These are phyloP conservation scores for Hyles lineata DNA, from an alignment of 2,888 invertebrate species.

Conservation along the genomic window DNA sequence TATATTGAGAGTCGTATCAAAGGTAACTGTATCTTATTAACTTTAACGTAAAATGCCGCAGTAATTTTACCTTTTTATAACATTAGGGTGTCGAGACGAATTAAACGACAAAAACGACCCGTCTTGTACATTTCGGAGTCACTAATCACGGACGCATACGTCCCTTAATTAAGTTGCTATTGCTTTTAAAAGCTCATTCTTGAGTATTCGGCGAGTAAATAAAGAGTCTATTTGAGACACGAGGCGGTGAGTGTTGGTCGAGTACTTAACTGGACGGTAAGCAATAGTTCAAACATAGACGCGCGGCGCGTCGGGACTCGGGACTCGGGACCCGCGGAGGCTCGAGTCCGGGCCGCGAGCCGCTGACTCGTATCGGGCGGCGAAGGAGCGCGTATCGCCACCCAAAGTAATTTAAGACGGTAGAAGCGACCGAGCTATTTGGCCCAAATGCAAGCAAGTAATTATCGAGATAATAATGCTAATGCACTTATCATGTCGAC, in stretches of 20 bases:
- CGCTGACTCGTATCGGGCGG: conserved; percentile 59
- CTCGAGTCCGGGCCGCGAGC: conserved; percentile 7
- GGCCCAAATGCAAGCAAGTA: conserved; percentile 83
- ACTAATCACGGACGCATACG: conserved; percentile 66
- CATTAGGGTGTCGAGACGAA: not conserved
- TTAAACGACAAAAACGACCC: conserved; percentile 28
- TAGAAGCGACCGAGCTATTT: conserved; percentile 76
- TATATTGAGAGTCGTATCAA: conserved; percentile 46
- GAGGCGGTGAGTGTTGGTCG: conserved; percentile 51
- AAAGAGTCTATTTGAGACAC: conserved; percentile 61
- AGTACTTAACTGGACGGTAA: conserved; percentile 69
- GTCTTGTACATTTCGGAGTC: conserved; percentile 28
- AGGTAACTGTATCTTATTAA: conserved; percentile 46
- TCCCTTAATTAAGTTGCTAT: conserved; percentile 68
- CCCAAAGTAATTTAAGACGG: conserved; percentile 75
- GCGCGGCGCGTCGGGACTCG: conserved; percentile 44
- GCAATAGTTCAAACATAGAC: conserved; percentile 73
- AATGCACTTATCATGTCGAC: conserved; percentile 84
- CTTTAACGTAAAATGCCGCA: conserved; percentile 32
- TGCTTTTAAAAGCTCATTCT: conserved; percentile 67
- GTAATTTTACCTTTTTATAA: conserved; percentile 30
- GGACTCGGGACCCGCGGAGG: not conserved
- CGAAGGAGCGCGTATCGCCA: conserved; percentile 63
- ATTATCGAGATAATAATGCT: conserved; percentile 85
- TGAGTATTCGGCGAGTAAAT: conserved; percentile 65